Percentiles rank a stretch among this genome's conserved stretches.
Evolutionary conservation across 1,140 invertebrate genomes (phyloP).

Genomic region (Microplitis demolitor): DNA sequence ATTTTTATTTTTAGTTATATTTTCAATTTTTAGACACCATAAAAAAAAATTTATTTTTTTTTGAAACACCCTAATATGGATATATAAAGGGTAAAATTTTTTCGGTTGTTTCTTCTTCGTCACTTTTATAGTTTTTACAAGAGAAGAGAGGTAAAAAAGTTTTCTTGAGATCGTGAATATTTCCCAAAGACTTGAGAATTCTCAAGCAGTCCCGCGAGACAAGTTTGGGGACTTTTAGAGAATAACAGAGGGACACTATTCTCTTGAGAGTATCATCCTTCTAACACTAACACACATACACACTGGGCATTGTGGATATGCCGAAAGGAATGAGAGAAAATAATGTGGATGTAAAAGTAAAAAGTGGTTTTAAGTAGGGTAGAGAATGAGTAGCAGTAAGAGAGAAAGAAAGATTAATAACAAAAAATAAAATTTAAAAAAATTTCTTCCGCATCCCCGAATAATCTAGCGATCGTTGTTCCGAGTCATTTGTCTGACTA

Average conservation of each 20-base stretch:
- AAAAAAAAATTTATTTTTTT: background rate
- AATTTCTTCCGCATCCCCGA: constrained; percentile 19
- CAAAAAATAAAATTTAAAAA: background rate
- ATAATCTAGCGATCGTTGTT: constrained; percentile 15
- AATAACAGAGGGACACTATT: background rate
- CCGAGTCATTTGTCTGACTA: constrained; percentile 22
- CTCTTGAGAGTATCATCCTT: constrained; percentile 1
- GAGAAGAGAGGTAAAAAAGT: constrained; percentile 15
- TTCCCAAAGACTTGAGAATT: constrained; percentile 31
- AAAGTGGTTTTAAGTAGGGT: background rate
- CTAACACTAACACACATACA: background rate
- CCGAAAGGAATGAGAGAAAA: background rate
- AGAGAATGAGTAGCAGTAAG: too few species aligned
- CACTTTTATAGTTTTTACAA: constrained; percentile 9
- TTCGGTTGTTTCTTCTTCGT: background rate
- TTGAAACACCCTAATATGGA: too few species aligned
- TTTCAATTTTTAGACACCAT: too few species aligned
- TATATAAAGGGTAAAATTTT: background rate
- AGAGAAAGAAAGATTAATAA: constrained; percentile 13
- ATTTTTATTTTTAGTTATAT: too few species aligned
- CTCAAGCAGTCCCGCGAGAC: constrained; percentile 19
- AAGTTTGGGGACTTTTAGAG: constrained; percentile 21
- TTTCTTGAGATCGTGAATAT: constrained; percentile 36
- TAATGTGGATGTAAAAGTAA: background rate
- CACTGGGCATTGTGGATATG: too few species aligned